Conservation (phyloP, 1,140 invertebrate genomes). For the Anoplolepis gracilipes region DNA sequence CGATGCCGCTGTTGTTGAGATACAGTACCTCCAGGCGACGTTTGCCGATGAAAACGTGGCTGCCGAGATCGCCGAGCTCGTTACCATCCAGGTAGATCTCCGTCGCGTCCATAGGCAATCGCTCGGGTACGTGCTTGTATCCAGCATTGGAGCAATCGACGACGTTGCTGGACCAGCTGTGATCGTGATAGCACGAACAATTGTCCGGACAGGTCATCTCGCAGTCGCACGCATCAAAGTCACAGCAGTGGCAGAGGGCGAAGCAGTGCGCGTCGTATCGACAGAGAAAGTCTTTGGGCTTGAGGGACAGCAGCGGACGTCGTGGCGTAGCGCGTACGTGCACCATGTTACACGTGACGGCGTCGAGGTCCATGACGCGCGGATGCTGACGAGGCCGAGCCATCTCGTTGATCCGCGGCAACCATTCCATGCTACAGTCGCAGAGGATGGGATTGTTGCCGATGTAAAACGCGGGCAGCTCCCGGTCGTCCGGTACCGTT, state of each 20-base stretch:
- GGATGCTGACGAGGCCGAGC: slow-evolving; percentile 92
- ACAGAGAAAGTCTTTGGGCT: slow-evolving; percentile 96
- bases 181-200: slow-evolving; percentile 97
- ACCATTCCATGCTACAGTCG: slow-evolving; percentile 95
- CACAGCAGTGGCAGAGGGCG: slow-evolving; percentile 96
- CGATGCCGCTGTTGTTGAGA: slow-evolving; percentile 95
- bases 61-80: slow-evolving; percentile 93
- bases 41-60: slow-evolving; percentile 96
- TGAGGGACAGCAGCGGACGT: slow-evolving; percentile 93
- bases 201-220: slow-evolving; percentile 98
- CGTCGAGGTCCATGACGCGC: slow-evolving; percentile 95
- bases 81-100: slow-evolving; percentile 97
- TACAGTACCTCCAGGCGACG: slow-evolving; percentile 95
- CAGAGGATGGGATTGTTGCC: slow-evolving; percentile 93
- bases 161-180: slow-evolving; percentile 96
- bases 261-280: slow-evolving; percentile 97
- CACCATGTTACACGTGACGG: slow-evolving; percentile 95
- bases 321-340: slow-evolving; percentile 93
- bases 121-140: slow-evolving; percentile 93
- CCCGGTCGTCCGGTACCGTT: slow-evolving; percentile 88
- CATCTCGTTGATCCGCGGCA: slow-evolving; percentile 91
- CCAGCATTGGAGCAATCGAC: slow-evolving; percentile 95
- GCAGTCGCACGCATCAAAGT: slow-evolving; percentile 97
- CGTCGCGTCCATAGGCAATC: slow-evolving; percentile 97
- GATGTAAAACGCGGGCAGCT: slow-evolving; percentile 92